These are phyloP conservation scores for Polypedilum pembai DNA, from an alignment of 1,140 invertebrate genomes.

Conservation along the genomic window DNA sequence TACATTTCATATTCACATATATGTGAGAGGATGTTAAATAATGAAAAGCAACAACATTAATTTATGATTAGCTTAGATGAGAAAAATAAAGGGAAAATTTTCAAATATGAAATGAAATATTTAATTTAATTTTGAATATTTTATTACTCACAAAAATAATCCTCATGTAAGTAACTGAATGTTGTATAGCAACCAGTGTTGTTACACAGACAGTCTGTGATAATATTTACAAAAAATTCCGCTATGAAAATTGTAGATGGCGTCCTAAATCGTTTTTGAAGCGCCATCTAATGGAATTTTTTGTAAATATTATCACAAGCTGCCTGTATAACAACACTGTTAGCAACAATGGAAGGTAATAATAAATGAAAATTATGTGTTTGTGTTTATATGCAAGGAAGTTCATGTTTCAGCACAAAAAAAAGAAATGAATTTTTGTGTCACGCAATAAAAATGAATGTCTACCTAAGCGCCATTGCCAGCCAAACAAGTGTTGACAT, in stretches of 20 bases:
- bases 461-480: too few relatives aligned
- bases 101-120: conserved; percentile 16
- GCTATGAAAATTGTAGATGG: too few relatives aligned
- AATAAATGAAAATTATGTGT: neutral
- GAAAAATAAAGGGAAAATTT: neutral
- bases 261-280: too few relatives aligned
- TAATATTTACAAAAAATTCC: too few relatives aligned
- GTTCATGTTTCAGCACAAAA: neutral
- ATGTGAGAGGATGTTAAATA: neutral
- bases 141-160: neutral
- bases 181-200: too few relatives aligned
- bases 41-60: conserved; percentile 16
- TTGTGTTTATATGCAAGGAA: neutral
- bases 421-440: too few relatives aligned
- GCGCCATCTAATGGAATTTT: too few relatives aligned
- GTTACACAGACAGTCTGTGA: too few relatives aligned
- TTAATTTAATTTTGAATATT: conserved; percentile 29
- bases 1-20: too few relatives aligned
- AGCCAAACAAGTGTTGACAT: conserved; percentile 6
- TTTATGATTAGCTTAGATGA: conserved; percentile 16
- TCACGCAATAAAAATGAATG: neutral
- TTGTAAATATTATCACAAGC: too few relatives aligned
- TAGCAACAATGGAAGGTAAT: neutral
- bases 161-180: neutral
- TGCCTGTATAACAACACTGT: too few relatives aligned